phyloP scores from a whole-genome alignment of 2,113 vertebrate genomes.

The Eulacestoma nigropectus region DNA sequence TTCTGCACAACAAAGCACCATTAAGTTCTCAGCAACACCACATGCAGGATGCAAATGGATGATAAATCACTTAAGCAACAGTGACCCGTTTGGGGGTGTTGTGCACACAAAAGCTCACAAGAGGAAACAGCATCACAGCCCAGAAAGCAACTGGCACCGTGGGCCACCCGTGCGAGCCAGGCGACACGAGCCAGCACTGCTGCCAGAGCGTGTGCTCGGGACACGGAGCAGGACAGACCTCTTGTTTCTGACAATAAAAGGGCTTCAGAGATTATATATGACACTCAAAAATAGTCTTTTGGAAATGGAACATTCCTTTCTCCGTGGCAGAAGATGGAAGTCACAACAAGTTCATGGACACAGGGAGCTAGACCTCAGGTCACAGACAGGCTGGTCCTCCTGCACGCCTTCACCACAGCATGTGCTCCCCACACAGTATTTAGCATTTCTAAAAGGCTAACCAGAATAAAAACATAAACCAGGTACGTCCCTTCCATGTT shows the following conservation, averaged over 20 bases:
- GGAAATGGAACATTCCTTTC: neutral
- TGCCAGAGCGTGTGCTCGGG: neutral
- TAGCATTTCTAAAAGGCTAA: neutral
- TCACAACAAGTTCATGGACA: neutral
- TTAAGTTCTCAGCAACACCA: neutral
- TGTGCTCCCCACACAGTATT: neutral
- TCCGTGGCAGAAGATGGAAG: neutral
- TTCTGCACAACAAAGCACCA: neutral
- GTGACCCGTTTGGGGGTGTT: neutral
- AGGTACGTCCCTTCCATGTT: fast-evolving
- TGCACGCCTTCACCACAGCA: neutral
- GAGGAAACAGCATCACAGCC: neutral
- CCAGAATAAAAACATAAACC: neutral
- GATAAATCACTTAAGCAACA: neutral
- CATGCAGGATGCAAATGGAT: conserved; percentile 10
- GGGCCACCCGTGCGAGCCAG: neutral
- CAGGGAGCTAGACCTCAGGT: neutral
- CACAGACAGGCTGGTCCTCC: neutral
- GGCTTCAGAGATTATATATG: neutral
- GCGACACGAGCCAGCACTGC: neutral
- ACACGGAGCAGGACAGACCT: neutral
- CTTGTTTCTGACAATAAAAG: neutral
- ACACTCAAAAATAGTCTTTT: neutral
- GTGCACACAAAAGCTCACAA: neutral
- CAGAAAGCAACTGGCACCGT: neutral